These are phyloP conservation scores for Agrochola circellaris DNA, from an alignment of 2,888 invertebrate species.

Conservation along the genomic window DNA sequence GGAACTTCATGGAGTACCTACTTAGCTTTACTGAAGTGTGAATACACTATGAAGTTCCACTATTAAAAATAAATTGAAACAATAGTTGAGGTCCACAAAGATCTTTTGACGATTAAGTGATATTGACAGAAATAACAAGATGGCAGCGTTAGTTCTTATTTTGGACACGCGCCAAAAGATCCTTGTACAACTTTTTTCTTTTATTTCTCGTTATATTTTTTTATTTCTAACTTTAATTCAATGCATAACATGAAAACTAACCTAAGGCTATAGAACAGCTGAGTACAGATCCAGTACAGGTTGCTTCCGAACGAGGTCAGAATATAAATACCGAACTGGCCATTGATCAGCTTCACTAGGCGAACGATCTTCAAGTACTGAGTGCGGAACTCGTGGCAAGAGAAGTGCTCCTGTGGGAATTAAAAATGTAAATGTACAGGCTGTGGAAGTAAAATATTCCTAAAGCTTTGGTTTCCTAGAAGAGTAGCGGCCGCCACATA, in stretches of 20 bases:
- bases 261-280: slow-evolving; percentile 92
- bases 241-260: slow-evolving; percentile 64
- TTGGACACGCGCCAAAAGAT: background rate
- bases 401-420: slow-evolving; percentile 83
- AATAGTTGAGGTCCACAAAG: too few relatives aligned
- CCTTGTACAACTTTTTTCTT: background rate
- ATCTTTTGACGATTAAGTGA: background rate
- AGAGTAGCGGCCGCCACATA: background rate
- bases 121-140: background rate
- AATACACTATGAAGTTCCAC: too few relatives aligned
- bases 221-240: background rate
- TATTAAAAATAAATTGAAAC: too few relatives aligned
- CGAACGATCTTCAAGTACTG: slow-evolving; percentile 91
- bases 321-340: slow-evolving; percentile 91
- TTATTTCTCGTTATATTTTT: too few relatives aligned
- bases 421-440: background rate
- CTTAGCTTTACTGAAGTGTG: too few relatives aligned
- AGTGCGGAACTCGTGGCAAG: slow-evolving; percentile 82
- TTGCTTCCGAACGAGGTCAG: slow-evolving; percentile 92
- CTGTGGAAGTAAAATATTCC: background rate
- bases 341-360: slow-evolving; percentile 90
- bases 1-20: too few relatives aligned
- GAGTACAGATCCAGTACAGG: slow-evolving; percentile 93
- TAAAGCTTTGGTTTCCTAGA: background rate
- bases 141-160: background rate